Conservation (phyloP, 2,797 vertebrate genomes). For the Tapirus indicus region DNA sequence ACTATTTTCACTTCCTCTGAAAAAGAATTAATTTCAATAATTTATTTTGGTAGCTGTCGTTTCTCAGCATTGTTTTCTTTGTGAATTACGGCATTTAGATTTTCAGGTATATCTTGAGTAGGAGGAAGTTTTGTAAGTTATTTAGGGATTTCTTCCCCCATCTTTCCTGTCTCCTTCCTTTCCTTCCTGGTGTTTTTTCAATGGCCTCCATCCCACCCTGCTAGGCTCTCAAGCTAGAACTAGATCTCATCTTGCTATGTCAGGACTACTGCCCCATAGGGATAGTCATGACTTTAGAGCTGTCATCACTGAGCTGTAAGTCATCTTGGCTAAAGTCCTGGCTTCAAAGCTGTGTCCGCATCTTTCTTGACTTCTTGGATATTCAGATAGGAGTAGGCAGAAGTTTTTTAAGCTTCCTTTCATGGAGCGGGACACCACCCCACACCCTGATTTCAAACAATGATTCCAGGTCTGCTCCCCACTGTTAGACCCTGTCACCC, state of each 20-base stretch:
- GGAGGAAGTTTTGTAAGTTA: not conserved
- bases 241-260: not conserved
- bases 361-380: not conserved
- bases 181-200: not conserved
- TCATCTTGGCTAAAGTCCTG: not conserved
- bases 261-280: not conserved
- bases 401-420: not conserved
- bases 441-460: not conserved
- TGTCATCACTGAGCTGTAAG: not conserved
- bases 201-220: not conserved
- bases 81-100: not conserved
- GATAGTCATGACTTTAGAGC: not conserved
- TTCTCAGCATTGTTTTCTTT: not conserved
- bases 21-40: not conserved
- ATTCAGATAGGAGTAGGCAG: not conserved
- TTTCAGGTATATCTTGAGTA: not conserved
- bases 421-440: not conserved
- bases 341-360: not conserved
- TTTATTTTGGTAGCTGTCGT: not conserved
- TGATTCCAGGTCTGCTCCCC: not conserved
- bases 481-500: not conserved
- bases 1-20: not conserved
- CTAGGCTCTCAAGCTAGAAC: not conserved
- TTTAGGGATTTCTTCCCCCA: not conserved
- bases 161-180: not conserved